phyloP scores from a whole-genome alignment of 2,888 invertebrate species.

The Oxyscelio sp. region DNA sequence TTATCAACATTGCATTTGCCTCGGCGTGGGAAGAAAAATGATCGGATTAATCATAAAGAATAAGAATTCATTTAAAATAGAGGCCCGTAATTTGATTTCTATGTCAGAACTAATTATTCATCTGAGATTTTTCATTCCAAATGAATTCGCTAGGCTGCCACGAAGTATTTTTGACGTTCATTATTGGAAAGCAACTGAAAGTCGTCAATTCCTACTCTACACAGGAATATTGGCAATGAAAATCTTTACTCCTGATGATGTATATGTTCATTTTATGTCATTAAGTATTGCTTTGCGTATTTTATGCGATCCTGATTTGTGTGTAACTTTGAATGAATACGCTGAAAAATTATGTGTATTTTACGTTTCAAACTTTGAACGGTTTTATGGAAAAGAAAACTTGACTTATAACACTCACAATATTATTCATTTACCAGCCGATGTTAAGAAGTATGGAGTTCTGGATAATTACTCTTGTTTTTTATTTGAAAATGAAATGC shows the following conservation, averaged over 20 bases:
- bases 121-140: neutral
- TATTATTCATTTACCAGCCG: slow-evolving; percentile 6
- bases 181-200: too few species aligned
- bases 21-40: too few species aligned
- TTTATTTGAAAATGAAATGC: slow-evolving; percentile 14
- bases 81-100: neutral
- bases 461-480: slow-evolving; percentile 1
- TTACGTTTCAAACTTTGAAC: slow-evolving; percentile 6
- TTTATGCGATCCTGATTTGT: slow-evolving; percentile 11
- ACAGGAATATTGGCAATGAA: too few species aligned
- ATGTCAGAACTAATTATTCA: slow-evolving; percentile 5
- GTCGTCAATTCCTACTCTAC: too few species aligned
- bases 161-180: too few species aligned
- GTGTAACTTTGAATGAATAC: neutral
- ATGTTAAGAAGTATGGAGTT: neutral
- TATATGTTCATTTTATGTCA: slow-evolving; percentile 3
- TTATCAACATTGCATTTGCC: slow-evolving; percentile 18
- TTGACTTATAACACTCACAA: neutral
- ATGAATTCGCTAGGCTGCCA: slow-evolving; percentile 10
- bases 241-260: neutral
- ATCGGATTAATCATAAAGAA: neutral
- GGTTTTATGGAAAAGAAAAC: neutral
- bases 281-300: slow-evolving; percentile 9
- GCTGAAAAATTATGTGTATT: neutral
- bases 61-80: slow-evolving; percentile 3